Evolutionary conservation across 2,113 vertebrate species (phyloP).

Genomic region (Eclectus roratus): DNA sequence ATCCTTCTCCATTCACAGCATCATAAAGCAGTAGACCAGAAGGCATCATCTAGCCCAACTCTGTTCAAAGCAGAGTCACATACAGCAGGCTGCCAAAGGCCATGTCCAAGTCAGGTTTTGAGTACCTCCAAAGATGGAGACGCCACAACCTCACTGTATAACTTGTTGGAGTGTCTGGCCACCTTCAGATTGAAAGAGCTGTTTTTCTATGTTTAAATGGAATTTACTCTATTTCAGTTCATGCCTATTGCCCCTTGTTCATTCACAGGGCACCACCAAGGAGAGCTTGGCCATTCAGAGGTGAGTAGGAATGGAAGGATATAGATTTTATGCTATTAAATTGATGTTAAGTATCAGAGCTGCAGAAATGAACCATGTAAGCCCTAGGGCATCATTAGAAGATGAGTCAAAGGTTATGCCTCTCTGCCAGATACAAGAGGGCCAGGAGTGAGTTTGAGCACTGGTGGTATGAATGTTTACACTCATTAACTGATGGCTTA

Average conservation of each 20-base stretch:
- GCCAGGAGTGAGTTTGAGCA: not conserved
- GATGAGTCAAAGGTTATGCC: not conserved
- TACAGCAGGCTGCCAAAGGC: not conserved
- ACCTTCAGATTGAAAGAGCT: not conserved
- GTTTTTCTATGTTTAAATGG: not conserved
- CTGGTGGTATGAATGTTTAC: rapidly evolving
- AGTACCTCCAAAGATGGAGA: not conserved
- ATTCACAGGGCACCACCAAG: not conserved
- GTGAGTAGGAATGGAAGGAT: not conserved
- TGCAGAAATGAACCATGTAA: not conserved
- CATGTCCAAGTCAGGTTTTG: not conserved
- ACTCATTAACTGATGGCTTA: not conserved
- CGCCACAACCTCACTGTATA: not conserved
- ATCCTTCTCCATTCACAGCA: not conserved
- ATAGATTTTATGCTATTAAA: not conserved
- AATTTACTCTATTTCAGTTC: not conserved
- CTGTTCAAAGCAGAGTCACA: not conserved
- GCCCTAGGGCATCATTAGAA: not conserved
- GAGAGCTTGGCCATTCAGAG: not conserved
- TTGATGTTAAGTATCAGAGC: not conserved
- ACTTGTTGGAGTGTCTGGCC: not conserved
- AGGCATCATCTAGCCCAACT: not conserved
- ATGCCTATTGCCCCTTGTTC: not conserved
- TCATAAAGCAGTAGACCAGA: not conserved
- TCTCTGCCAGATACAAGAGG: not conserved